A percentile compares a stretch with the other conserved stretches of the same genome.
Evolutionary conservation across 2,113 vertebrate species (phyloP).

Genomic region (Raphicerus campestris): DNA sequence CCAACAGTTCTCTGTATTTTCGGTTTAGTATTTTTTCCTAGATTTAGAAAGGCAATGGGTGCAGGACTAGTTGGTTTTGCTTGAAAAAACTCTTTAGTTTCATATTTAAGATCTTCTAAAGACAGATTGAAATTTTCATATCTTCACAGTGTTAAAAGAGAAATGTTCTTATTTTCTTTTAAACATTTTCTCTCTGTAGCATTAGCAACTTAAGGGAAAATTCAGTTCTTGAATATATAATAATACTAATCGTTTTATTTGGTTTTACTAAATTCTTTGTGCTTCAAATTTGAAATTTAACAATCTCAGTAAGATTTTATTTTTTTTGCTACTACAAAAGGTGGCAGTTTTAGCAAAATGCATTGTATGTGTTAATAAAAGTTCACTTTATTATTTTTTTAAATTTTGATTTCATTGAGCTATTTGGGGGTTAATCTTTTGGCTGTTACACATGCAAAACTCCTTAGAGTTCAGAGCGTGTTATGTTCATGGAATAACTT

Average conservation of each 20-base stretch:
- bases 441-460: not conserved
- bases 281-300: not conserved
- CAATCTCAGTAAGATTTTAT: not conserved
- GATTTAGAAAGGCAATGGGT: not conserved
- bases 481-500: not conserved
- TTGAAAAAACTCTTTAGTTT: not conserved
- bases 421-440: constrained; percentile 18
- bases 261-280: not conserved
- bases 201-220: not conserved
- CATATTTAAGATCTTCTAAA: not conserved
- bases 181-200: not conserved
- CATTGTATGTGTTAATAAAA: not conserved
- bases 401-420: not conserved
- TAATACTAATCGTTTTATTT: not conserved
- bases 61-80: not conserved
- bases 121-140: not conserved
- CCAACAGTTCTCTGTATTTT: not conserved
- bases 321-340: not conserved
- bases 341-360: not conserved
- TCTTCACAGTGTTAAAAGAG: constrained; percentile 11
- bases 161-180: not conserved
- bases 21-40: not conserved
- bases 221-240: not conserved
- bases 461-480: not conserved
- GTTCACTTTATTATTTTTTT: not conserved